Conservation (phyloP, 2,113 vertebrate genomes). For the Peromyscus californicus region DNA sequence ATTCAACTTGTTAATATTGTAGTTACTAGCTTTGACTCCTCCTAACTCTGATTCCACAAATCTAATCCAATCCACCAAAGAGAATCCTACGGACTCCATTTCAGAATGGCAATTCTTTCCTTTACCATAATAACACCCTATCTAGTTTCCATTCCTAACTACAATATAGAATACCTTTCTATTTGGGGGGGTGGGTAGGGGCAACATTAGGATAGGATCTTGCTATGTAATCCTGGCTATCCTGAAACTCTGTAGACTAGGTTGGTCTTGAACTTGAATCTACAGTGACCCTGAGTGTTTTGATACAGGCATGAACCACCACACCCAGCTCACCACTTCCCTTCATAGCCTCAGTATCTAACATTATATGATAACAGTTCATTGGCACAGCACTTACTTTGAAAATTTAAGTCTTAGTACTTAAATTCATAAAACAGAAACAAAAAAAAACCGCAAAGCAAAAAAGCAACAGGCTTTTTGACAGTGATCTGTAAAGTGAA, state of each 20-base stretch:
- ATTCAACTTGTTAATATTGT: background rate
- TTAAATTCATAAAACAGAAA: background rate
- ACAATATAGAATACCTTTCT: background rate
- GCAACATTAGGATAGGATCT: background rate
- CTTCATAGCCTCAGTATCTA: background rate
- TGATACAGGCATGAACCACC: background rate
- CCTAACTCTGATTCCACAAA: background rate
- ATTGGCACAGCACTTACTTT: background rate
- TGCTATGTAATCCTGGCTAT: background rate
- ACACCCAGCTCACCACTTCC: no score
- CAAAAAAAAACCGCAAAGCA: background rate
- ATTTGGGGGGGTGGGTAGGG: background rate
- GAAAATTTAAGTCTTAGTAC: background rate
- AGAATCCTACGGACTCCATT: background rate
- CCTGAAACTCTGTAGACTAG: background rate
- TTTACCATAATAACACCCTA: background rate
- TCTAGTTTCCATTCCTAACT: background rate
- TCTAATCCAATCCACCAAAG: background rate
- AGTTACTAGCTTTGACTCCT: background rate
- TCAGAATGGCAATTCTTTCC: background rate
- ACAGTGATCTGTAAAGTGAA: conserved; percentile 8
- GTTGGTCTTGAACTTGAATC: background rate
- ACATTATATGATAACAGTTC: background rate
- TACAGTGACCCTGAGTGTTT: background rate
- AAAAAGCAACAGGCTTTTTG: background rate